phyloP scores from a whole-genome alignment of 2,888 invertebrate genomes.

The Leptopilina drosophilae region DNA sequence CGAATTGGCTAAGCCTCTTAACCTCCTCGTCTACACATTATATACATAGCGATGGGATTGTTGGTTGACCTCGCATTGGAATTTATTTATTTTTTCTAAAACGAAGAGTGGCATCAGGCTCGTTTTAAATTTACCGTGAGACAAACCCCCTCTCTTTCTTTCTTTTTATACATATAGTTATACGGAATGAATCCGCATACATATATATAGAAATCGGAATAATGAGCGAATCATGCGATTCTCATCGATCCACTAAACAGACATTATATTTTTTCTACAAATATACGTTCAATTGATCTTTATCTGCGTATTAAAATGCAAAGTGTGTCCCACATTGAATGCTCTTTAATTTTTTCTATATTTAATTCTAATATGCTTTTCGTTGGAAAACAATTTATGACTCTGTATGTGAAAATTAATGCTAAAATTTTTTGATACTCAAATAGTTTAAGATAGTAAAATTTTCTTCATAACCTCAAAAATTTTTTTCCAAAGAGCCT shows the following conservation, averaged over 20 bases:
- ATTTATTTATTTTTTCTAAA: slow-evolving; percentile 26
- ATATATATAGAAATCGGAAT: background rate
- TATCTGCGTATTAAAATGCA: slow-evolving; percentile 10
- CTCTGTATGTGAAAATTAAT: too few relatives aligned
- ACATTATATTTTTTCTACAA: too few relatives aligned
- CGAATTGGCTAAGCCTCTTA: slow-evolving; percentile 70
- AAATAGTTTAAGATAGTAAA: too few relatives aligned
- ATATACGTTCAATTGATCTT: background rate
- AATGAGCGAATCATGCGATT: slow-evolving; percentile 20
- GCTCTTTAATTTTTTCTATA: background rate
- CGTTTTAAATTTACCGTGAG: too few relatives aligned
- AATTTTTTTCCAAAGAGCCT: too few relatives aligned
- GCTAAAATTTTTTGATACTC: too few relatives aligned
- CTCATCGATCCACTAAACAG: slow-evolving; percentile 20
- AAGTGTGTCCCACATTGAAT: background rate
- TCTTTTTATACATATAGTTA: too few relatives aligned
- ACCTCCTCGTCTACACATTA: slow-evolving; percentile 52
- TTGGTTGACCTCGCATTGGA: slow-evolving; percentile 66
- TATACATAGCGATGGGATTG: slow-evolving; percentile 49
- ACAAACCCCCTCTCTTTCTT: too few relatives aligned
- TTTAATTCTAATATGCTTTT: too few relatives aligned
- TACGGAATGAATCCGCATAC: slow-evolving; percentile 8
- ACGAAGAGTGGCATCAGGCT: background rate
- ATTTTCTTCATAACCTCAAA: too few relatives aligned
- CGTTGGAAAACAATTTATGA: too few relatives aligned